Base-by-base conservation (phyloP, 1,140 invertebrate species). In the Drosophila tristis region DNA sequence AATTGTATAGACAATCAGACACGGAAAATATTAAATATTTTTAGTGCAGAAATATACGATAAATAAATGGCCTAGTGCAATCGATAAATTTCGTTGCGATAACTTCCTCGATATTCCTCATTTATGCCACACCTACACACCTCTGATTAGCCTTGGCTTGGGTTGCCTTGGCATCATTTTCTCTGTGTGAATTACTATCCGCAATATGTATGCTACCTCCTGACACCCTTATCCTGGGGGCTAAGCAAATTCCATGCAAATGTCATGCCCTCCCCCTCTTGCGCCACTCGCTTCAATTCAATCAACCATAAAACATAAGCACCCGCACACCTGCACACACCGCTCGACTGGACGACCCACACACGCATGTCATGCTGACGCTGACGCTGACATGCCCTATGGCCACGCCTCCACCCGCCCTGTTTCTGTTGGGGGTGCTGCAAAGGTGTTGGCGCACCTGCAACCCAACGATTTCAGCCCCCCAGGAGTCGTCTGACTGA, bases 271-370 rank as follows among this genome's bases (percentile, higher is more conserved):
- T 1, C 35, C 62, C 29, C 63, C 35, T n/a, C 65, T 72, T 48
- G 16, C 16, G 16, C 43, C 13, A 39, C 60, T 66, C 54, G 57
- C 66, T 84, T 84, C 71, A 75, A 84, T 82, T 82, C 80, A 84
- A 82, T 82, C 80, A 82, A 79, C 70, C 80, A 74, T 66, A 47
- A 75, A 84, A 53, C 75, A 79, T 77, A 59, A 78, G 70, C 70
- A 39, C 35, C 35, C 35, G 3, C 20, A 9, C 31, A 4, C 8
- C 8, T 2, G 0, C 2, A 9, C 9, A 35, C 50, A 31, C 59
- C 45, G 68, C 51, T 47, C 42, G 26, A 6, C 43, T 44, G 15
- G 11, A 8, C 42, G 25, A 39, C 62, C 59, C 44, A 65, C 43
- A 43, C 59, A 66, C 56, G 53, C 78, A 50, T 74, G 75, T 70